Base-by-base conservation (phyloP, 2,113 vertebrate genomes). In the Speoplatyrhinus poulsoni region DNA sequence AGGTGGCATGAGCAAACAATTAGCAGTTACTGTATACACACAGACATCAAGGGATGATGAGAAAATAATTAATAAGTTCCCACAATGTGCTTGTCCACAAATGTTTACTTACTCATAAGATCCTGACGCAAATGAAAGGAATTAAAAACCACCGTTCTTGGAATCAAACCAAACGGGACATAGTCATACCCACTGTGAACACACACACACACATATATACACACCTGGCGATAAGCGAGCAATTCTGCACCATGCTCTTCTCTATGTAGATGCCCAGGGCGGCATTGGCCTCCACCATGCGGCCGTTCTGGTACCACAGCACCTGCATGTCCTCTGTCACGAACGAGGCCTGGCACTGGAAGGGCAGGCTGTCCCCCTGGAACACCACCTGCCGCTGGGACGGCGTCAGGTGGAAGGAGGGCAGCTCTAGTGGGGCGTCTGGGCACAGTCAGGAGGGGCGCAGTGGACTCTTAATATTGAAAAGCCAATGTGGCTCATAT, bases 241-340 rank as follows among this genome's bases (percentile, higher is more conserved):
- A 99, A 90, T 99, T 98, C 88, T 98, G 96, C 87, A 99, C 94
- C 91, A 96, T 95, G 70, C 92, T 96, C 90, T 96, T 98, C 79
- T 99, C 94, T 32, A 99, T 96, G 88, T 94, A 93, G 87, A 99
- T 98, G 47, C 97, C 97, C 82, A 95, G 95, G 0, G 96, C 93
- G 62, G 96, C 97, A 58, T 98, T 93, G 0, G 95, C 92, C 83
- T 96, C 95, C 54, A 99, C 96, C 79, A 95, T 94, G 60, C 94
- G 95, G 57, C 97, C 98, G 26, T 99, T 94, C 82, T 98, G 98
- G 87, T 96, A 98, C 97, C 97, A 99, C 10, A 98, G 82, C 67
- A 99, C 96, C 77, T 98, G 96, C 97, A 98, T 99, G 84, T 98
- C 96, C 82, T 96, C 93, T 11, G 96, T 95, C 69, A 99, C 95